phyloP scores from a whole-genome alignment of 2,113 vertebrate genomes.

The Girardinichthys multiradiatus region DNA sequence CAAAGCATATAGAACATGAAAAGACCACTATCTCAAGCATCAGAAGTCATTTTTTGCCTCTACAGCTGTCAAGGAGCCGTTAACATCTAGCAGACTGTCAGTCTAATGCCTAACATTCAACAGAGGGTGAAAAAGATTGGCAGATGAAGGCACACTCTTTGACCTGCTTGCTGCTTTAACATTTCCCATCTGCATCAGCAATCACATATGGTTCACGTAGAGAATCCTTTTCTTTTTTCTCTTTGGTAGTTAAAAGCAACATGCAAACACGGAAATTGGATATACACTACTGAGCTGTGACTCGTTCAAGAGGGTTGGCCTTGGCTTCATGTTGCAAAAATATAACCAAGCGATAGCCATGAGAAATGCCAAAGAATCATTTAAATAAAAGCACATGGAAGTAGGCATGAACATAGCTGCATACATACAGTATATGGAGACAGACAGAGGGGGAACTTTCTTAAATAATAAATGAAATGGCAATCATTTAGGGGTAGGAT shows the following conservation, averaged over 20 bases:
- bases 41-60: constrained; percentile 52
- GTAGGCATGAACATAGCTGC: constrained; percentile 6
- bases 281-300: constrained; percentile 63
- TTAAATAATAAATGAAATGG: background rate
- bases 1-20: constrained; percentile 3
- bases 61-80: constrained; percentile 28
- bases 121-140: constrained; percentile 43
- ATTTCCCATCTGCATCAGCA: constrained; percentile 65
- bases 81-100: constrained; percentile 58
- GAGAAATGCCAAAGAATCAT: constrained; percentile 27
- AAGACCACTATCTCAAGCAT: constrained; percentile 28
- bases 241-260: constrained; percentile 62
- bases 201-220: constrained; percentile 81
- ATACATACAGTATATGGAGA: constrained; percentile 12
- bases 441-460: constrained; percentile 2
- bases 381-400: constrained; percentile 61
- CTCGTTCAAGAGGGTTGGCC: constrained; percentile 53
- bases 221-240: constrained; percentile 65
- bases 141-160: constrained; percentile 54
- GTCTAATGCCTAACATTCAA: constrained; percentile 47
- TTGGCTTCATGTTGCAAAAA: constrained; percentile 40
- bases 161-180: constrained; percentile 56
- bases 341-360: constrained; percentile 50
- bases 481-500: too few species aligned
- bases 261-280: constrained; percentile 75